Base-by-base conservation (phyloP, 23 tunicate genomes). In the Clavelina lepadiformis region DNA sequence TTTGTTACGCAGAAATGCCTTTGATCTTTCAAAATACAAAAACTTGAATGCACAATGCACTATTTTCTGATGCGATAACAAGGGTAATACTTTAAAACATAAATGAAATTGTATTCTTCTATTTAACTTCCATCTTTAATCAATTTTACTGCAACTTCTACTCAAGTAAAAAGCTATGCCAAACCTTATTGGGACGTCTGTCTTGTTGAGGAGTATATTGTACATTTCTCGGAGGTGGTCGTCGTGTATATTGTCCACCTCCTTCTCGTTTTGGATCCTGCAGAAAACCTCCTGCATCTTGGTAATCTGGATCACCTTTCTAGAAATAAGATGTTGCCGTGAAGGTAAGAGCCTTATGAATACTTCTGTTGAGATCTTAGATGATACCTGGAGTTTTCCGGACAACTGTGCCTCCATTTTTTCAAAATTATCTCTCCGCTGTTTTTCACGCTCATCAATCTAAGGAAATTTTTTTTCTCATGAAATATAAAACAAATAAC, bases 371-470 rank as follows among this genome's bases (percentile, higher is more conserved):
- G 22, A 53, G 22, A 53, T 18, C n/a, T 13, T 20, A n/a, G 26
- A 53, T n/a, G 7, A 53, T 53, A 76, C 73, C 33, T 76, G 82
- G 2, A 65, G 20, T 54, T 66, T 55, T 25, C 75, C 73, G 7
- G 58, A 57, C 69, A 78, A 45, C 27, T 78, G 84, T 5, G 75
- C 86, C 18, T 80, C 86, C 86, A 80, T 80, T 38, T 61, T 20
- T 52, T 80, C 72, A 52, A 80, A 33, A 35, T 80, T 80, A 13
- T 35, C 30, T 61, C 56, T 35, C 31, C 86, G 23, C 44, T 80
- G 86, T 7, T 46, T 5, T 37, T 80, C 86, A 26, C 86, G 46
- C 47, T 67, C 84, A n/a, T 27, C 57, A 47, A 54, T 56, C 82
- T 76, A 29, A 56, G 20, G n/a, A 62, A 53, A 18, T 13, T 11